Conservation (phyloP, 2,113 vertebrate genomes). For the Colossoma macropomum region DNA sequence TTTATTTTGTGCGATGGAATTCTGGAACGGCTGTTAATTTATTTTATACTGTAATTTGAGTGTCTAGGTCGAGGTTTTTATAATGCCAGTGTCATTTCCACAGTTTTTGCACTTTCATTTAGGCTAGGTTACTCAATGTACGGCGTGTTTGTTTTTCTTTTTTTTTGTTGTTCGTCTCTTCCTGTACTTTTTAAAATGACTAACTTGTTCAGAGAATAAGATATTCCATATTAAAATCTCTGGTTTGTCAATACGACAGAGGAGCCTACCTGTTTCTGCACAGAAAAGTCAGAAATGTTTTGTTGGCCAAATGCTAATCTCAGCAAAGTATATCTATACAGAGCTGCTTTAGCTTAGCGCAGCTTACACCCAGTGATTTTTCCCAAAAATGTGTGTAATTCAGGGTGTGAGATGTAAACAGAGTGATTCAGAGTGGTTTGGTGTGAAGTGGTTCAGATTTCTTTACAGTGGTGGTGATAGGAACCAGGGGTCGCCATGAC, state of each 20-base stretch:
- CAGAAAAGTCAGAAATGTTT: too few species aligned
- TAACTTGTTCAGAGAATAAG: constrained; percentile 66
- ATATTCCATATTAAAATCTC: constrained; percentile 44
- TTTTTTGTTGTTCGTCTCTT: constrained; percentile 16
- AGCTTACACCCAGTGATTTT: too few species aligned
- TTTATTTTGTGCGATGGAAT: background rate
- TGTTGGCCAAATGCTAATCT: too few species aligned
- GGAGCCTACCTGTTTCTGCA: constrained; percentile 3
- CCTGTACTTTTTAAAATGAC: constrained; percentile 65
- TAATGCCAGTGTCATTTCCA: constrained; percentile 51
- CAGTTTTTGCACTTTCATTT: constrained; percentile 70
- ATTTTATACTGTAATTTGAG: constrained; percentile 32
- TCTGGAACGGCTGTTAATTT: constrained; percentile 5
- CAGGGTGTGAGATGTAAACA: too few species aligned
- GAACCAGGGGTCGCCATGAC: too few species aligned
- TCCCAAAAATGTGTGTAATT: too few species aligned
- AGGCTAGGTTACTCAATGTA: constrained; percentile 60
- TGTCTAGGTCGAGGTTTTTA: constrained; percentile 42
- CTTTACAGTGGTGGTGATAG: too few species aligned
- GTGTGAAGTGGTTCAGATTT: too few species aligned
- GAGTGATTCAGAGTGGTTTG: too few species aligned
- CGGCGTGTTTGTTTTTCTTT: background rate
- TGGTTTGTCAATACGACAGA: constrained; percentile 33
- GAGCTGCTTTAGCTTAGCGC: too few species aligned
- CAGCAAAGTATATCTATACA: too few species aligned